phyloP scores from a whole-genome alignment of 2,797 vertebrate species.

The Staurois parvus region DNA sequence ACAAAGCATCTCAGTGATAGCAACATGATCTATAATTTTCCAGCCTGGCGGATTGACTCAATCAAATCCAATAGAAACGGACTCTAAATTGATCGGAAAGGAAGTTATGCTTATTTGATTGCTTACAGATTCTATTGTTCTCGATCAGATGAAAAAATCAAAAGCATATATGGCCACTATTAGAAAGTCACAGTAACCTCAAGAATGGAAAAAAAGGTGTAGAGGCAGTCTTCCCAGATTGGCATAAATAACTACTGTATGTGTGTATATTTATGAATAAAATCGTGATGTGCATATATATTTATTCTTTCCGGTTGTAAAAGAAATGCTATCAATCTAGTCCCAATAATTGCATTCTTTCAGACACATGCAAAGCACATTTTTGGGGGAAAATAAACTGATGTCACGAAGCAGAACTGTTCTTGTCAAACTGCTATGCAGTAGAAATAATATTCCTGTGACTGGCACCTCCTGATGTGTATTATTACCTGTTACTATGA shows the following conservation, averaged over 20 bases:
- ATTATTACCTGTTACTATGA: conserved; percentile 8
- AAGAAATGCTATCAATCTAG: neutral
- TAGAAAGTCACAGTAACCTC: too few species aligned
- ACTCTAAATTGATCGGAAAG: too few species aligned
- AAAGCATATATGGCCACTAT: too few species aligned
- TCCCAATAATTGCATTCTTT: neutral
- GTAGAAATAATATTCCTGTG: neutral
- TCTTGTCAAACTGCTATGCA: neutral
- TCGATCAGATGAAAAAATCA: too few species aligned
- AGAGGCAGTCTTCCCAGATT: too few species aligned
- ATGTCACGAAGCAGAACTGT: neutral
- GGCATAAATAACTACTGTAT: neutral
- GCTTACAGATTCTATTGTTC: too few species aligned
- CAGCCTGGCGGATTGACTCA: too few species aligned
- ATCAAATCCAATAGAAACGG: too few species aligned
- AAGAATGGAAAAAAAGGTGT: neutral
- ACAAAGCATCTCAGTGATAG: too few species aligned
- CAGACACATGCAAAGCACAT: neutral
- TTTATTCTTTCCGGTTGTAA: neutral
- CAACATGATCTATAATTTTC: too few species aligned
- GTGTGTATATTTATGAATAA: neutral
- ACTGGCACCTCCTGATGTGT: neutral
- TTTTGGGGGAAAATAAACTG: neutral
- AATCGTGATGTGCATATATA: neutral
- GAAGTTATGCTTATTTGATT: too few species aligned